These are phyloP conservation scores for Polyommatus iphigenia DNA, from an alignment of 2,888 invertebrate species.

Conservation along the genomic window DNA sequence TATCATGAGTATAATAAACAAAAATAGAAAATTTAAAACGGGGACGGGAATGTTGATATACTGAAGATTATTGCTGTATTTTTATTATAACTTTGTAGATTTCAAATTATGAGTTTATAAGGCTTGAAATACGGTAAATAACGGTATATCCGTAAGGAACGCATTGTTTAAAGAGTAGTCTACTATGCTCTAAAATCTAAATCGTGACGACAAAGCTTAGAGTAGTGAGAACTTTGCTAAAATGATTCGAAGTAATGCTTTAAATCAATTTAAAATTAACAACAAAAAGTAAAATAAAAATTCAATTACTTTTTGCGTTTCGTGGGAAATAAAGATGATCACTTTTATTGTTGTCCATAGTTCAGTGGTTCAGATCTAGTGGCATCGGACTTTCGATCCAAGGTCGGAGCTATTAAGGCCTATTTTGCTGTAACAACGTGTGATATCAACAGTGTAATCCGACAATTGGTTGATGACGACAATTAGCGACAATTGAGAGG, in stretches of 20 bases:
- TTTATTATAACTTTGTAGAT: too few species aligned
- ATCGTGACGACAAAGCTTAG: too few species aligned
- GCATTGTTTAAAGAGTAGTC: neutral
- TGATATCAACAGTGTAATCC: conserved; percentile 72
- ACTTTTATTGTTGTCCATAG: conserved; percentile 16
- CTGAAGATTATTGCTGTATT: too few species aligned
- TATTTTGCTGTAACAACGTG: conserved; percentile 54
- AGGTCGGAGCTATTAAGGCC: conserved; percentile 41
- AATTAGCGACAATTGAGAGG: conserved; percentile 77
- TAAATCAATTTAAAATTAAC: neutral
- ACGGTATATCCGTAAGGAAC: too few species aligned
- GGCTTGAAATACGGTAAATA: too few species aligned
- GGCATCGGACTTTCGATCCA: neutral
- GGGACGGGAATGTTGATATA: too few species aligned
- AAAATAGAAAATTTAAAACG: too few species aligned
- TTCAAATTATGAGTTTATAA: too few species aligned
- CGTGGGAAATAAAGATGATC: conserved; percentile 17
- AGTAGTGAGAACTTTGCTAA: neutral
- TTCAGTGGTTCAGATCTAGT: neutral
- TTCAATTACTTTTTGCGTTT: conserved; percentile 12
- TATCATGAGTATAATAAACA: too few species aligned
- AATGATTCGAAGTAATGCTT: neutral
- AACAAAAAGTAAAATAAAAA: neutral
- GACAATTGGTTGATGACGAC: conserved; percentile 75
- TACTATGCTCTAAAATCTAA: too few species aligned